Percentiles rank a stretch among this genome's conserved stretches.
These are phyloP conservation scores for Tetragnatha versicolor DNA, from an alignment of 1,140 invertebrate species.

Conservation along the genomic window DNA sequence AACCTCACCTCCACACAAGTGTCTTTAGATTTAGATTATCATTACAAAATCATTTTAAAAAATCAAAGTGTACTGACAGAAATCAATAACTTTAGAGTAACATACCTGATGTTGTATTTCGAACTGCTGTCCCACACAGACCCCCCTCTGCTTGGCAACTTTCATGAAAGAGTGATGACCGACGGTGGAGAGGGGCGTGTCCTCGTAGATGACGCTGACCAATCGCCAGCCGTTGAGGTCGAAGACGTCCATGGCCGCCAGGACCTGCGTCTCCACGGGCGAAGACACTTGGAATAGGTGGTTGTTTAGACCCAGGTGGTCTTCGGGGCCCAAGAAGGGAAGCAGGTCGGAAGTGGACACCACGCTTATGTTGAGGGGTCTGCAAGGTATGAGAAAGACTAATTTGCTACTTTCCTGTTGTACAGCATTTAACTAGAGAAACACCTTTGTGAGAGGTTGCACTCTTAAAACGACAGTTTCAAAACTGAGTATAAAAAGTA, in stretches of 20 bases:
- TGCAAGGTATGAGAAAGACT: not conserved
- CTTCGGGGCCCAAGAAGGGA: not conserved
- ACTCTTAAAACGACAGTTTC: too few relatives aligned
- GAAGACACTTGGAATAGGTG: slow-evolving; percentile 52
- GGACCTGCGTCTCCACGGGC: slow-evolving; percentile 43
- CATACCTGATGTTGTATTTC: slow-evolving; percentile 17
- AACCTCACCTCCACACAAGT: too few relatives aligned
- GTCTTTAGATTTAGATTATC: too few relatives aligned
- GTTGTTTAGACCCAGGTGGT: not conserved
- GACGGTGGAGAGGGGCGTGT: not conserved
- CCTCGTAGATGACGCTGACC: slow-evolving; percentile 59
- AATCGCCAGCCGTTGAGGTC: slow-evolving; percentile 58
- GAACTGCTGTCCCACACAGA: slow-evolving; percentile 26
- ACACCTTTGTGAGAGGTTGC: too few relatives aligned
- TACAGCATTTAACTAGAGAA: too few relatives aligned
- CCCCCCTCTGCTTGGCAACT: slow-evolving; percentile 17
- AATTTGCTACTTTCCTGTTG: too few relatives aligned
- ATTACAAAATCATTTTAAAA: too few relatives aligned
- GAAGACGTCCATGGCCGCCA: slow-evolving; percentile 62
- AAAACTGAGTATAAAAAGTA: too few relatives aligned
- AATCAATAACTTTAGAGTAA: not conserved
- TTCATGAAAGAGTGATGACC: not conserved
- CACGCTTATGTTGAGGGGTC: slow-evolving; percentile 35
- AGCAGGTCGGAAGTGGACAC: slow-evolving; percentile 22
- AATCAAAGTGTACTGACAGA: too few relatives aligned